Conservation (phyloP, 1,140 invertebrate species). For the Camponotus vicinus region DNA sequence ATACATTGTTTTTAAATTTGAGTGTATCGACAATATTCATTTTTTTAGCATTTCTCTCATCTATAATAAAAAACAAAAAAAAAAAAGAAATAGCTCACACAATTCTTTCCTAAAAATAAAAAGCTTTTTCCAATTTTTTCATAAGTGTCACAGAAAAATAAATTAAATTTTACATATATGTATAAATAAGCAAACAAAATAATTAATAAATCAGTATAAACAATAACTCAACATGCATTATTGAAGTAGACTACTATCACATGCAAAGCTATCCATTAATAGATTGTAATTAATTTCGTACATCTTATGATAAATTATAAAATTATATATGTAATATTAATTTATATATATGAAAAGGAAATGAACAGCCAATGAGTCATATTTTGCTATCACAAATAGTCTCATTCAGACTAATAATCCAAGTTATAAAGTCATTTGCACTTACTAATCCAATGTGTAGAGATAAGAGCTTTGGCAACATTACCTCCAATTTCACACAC, state of each 20-base stretch:
- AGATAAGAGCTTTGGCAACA: not conserved
- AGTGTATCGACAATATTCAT: not conserved
- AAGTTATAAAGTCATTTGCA: too few species aligned
- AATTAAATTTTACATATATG: slow-evolving; percentile 10
- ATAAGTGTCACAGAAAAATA: not conserved
- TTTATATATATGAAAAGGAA: not conserved
- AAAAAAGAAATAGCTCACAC: too few species aligned
- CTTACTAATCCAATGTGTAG: not conserved
- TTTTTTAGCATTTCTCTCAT: not conserved
- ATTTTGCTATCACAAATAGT: slow-evolving; percentile 1
- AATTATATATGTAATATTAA: not conserved
- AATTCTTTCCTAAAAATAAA: too few species aligned
- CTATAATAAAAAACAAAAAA: not conserved
- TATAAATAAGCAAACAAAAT: not conserved
- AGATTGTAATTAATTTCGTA: not conserved
- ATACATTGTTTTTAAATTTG: not conserved
- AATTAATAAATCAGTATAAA: not conserved
- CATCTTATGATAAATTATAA: too few species aligned
- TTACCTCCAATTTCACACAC: not conserved
- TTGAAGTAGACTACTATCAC: not conserved
- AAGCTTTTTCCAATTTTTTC: not conserved
- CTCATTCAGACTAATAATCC: not conserved
- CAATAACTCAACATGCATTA: not conserved
- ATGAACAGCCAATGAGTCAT: not conserved
- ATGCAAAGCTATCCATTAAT: not conserved